Percentiles rank a stretch among this genome's conserved stretches.
Conservation (phyloP, 2,797 vertebrate species). For the Gambelia wislizenii region DNA sequence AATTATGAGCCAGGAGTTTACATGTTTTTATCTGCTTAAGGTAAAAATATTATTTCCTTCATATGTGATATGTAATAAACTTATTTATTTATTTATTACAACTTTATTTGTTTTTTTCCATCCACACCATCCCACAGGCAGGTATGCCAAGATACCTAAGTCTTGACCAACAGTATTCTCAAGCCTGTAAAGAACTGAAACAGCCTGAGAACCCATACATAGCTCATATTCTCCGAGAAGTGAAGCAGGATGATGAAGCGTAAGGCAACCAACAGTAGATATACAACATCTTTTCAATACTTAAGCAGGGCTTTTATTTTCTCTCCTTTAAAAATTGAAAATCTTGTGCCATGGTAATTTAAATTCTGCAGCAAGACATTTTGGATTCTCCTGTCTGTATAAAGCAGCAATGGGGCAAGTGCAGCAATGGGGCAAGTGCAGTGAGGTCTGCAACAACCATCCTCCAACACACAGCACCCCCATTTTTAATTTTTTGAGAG, state of each 20-base stretch:
- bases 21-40: not conserved
- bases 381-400: not conserved
- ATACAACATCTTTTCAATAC: not conserved
- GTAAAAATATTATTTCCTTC: not conserved
- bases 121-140: not conserved
- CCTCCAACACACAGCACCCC: too few species aligned
- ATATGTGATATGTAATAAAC: not conserved
- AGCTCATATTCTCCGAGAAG: conserved; percentile 69
- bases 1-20: not conserved
- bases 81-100: too few species aligned
- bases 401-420: too few species aligned
- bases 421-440: too few species aligned
- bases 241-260: conserved; percentile 53
- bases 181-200: conserved; percentile 73
- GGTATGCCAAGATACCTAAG: conserved; percentile 45
- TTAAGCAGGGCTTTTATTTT: not conserved
- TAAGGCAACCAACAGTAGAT: conserved; percentile 69
- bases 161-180: conserved; percentile 73
- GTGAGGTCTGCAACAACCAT: too few species aligned
- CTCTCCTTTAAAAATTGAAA: not conserved
- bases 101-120: conserved; percentile 45
- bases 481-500: too few species aligned
- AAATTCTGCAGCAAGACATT: not conserved
- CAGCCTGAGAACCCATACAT: conserved; percentile 78
- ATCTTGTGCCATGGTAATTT: not conserved